Evolutionary conservation across 1,140 invertebrate species (phyloP), one percentile per base, ranked within the genome.

Genomic region (Cardiocondyla obscurior): DNA sequence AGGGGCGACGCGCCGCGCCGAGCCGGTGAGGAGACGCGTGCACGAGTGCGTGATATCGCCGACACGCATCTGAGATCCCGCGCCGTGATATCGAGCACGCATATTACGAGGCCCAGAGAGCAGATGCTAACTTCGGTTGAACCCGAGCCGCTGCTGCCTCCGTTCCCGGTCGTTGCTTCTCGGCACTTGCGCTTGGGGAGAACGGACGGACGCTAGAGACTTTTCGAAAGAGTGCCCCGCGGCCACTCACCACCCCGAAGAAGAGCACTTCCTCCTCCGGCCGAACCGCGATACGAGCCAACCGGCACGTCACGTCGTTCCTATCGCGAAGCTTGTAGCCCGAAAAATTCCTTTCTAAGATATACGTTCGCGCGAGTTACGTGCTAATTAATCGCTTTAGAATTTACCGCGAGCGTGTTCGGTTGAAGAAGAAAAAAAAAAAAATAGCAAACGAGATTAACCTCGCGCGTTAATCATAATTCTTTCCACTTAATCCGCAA

Each of bases 31-130:
- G 57, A 82, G 82, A 86, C 86, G 86, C 86, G 86, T 88, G 86
- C 86, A 93, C 84, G 91, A 92, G 91, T 92, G 92, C 92, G 91
- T 93, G 92, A 92, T 94, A 94, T 94, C 93, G 85, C 85, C 88
- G 81, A 86, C 89, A 92, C 90, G 89, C 87, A 94, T 94, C 93
- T 93, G 14, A 92, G 93, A 94, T 93, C 88, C 77, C 58, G 85
- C 12, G 79, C 22, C 70, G 84, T 81, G 93, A 94, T 94, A 93
- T 93, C 88, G 89, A 87, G 89, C 90, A 93, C 92, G 91, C 92
- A 91, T 93, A 93, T 92, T 92, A 92, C 89, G 87, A 89, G 90
- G 86, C 91, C 84, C 88, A 86, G 87, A 88, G 89, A 91, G 92
- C 92, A 93, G 92, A 93, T 93, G 92, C 92, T 88, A 90, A 91